Percentiles rank a stretch among this genome's conserved stretches.
phyloP scores from a whole-genome alignment of 2,113 vertebrate genomes.

The Axis porcinus region DNA sequence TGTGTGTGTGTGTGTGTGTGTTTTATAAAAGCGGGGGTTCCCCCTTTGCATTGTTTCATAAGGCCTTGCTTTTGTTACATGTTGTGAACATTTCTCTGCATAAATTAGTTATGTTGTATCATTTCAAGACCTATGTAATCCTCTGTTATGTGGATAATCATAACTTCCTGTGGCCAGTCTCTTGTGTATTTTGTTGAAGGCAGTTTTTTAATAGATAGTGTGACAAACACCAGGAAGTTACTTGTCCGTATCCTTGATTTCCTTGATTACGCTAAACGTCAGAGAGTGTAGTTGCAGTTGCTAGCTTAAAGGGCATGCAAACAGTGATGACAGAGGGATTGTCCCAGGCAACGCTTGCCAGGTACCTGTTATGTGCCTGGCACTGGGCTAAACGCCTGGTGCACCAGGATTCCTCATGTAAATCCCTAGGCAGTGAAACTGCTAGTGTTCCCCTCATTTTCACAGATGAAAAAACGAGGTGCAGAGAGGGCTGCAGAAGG shows the following conservation, averaged over 20 bases:
- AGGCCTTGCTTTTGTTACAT: neutral
- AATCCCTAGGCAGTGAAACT: neutral
- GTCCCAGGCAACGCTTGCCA: neutral
- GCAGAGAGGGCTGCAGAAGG: neutral
- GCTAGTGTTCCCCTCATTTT: neutral
- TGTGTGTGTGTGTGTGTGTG: neutral
- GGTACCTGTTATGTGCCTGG: rapidly evolving
- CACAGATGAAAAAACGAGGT: neutral
- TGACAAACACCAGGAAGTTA: neutral
- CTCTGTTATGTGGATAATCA: neutral
- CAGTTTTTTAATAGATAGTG: neutral
- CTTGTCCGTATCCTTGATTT: neutral
- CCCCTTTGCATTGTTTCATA: neutral
- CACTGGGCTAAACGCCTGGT: rapidly evolving
- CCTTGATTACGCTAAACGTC: neutral
- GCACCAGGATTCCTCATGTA: rapidly evolving
- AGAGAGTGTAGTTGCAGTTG: neutral
- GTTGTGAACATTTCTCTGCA: neutral
- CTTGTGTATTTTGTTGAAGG: neutral
- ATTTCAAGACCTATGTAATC: neutral
- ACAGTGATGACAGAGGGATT: rapidly evolving
- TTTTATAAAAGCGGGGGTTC: neutral
- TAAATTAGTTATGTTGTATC: neutral
- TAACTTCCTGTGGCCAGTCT: neutral
- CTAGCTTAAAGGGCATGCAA: neutral